Conservation (phyloP, 35 echinoderm and acorn worm genomes). For the Strongylocentrotus purpuratus region DNA sequence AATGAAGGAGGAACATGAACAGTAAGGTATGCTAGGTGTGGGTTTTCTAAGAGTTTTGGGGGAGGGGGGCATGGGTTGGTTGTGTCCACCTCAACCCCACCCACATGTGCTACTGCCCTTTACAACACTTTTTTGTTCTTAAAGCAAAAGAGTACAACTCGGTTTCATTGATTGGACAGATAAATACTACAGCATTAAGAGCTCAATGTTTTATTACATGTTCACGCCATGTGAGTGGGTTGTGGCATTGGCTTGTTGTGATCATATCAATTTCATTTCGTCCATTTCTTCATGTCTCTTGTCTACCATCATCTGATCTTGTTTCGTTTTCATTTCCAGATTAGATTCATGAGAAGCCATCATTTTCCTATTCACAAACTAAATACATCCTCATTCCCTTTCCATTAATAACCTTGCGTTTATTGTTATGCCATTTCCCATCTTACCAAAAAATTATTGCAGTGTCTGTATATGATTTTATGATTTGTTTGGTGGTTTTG, state of each 20-base stretch:
- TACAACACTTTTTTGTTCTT: too few relatives aligned
- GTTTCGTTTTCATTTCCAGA: neutral
- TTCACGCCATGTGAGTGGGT: neutral
- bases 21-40: too few relatives aligned
- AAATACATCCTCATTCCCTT: neutral
- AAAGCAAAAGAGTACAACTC: too few relatives aligned
- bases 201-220: too few relatives aligned
- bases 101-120: too few relatives aligned
- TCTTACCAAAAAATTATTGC: neutral
- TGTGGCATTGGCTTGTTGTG: neutral
- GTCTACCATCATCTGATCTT: neutral
- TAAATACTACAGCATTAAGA: too few relatives aligned
- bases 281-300: neutral
- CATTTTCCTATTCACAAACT: neutral
- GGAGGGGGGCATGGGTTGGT: too few relatives aligned
- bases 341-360: neutral
- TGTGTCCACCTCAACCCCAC: too few relatives aligned
- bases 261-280: neutral
- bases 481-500: neutral
- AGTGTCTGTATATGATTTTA: neutral
- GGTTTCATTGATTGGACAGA: too few relatives aligned
- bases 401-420: neutral
- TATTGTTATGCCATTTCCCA: neutral
- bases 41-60: too few relatives aligned
- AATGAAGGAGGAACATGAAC: too few relatives aligned